phyloP scores from a whole-genome alignment of 2,888 invertebrate genomes.

The Timema cristinae region DNA sequence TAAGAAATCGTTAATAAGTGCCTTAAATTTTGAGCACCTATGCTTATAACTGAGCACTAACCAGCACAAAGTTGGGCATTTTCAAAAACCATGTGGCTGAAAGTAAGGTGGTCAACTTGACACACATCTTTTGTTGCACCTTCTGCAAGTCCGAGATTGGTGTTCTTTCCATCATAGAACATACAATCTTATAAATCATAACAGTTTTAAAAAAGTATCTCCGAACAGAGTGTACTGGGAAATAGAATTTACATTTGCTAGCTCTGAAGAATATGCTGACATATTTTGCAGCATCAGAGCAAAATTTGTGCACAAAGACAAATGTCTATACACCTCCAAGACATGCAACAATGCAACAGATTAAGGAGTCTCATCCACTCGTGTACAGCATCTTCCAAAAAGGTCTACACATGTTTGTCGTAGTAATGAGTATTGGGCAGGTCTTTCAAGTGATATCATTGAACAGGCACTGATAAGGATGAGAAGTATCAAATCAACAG shows the following conservation, averaged over 20 bases:
- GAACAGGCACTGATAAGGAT: background rate
- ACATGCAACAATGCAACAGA: background rate
- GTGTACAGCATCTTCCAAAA: background rate
- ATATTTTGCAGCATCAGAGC: slow-evolving; percentile 3
- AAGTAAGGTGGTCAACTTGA: too few species aligned
- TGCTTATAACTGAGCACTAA: too few species aligned
- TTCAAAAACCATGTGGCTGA: too few species aligned
- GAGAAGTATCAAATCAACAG: background rate
- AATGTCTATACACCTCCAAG: background rate
- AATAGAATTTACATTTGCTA: background rate
- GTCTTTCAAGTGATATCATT: background rate
- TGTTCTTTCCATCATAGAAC: background rate
- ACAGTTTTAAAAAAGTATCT: background rate
- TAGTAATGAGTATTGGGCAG: slow-evolving; percentile 8
- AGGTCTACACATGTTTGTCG: background rate
- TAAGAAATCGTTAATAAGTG: too few species aligned
- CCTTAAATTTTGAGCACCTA: too few species aligned
- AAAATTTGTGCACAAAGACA: background rate
- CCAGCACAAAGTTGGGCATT: too few species aligned
- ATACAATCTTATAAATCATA: background rate
- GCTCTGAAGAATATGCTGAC: slow-evolving; percentile 4
- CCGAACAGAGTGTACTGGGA: background rate
- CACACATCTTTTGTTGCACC: too few species aligned
- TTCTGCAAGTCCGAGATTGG: too few species aligned
- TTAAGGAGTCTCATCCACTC: background rate